Evolutionary conservation across 1,140 invertebrate species (phyloP), one percentile per base, ranked within the genome.

Genomic region (Diachasma alloeum): DNA sequence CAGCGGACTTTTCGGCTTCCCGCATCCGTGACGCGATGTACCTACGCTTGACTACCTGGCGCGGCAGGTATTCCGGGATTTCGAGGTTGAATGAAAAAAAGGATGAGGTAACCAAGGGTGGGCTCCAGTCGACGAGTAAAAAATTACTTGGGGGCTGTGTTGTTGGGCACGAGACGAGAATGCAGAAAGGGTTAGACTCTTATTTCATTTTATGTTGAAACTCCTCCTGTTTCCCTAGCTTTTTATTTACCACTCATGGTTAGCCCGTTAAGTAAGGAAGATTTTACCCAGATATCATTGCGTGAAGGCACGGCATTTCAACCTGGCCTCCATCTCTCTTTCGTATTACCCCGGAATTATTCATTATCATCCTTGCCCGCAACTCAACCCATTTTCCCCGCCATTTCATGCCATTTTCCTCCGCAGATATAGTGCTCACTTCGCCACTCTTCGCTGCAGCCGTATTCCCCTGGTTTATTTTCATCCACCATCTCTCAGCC

Each of bases 341-440:
- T 66, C 56, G 31, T 19, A 39, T 66, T 63, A 74, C 72, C 36
- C 36, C 76, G 80, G 82, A 87, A 87, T 87, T 88, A 88, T 87
- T 88, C 85, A 88, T 88, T 87, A 86, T 83, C 80, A 78, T 79
- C 74, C 69, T 75, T 69, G 36, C 42, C 63, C 31, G 37, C 66
- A 75, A 74, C 72, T 74, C 59, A 67, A 36, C 44, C 56, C 74
- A 76, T 82, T 79, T 80, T 80, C 75, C 75, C 78, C 75, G 42
- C 69, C 71, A 75, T 56, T 69, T 22, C 74, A 46, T 42, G 26
- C 11, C 10, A 77, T 71, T 59, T 75, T 71, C 76, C 77, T 72
- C 80, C 78, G 19, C 22, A 22, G 72, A 70, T 72, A 67, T 81
- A 76, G 78, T 76, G 59, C 81, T 80, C 78, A 78, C 76, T 80